Evolutionary conservation across 53 echinoderm and acorn worm genomes (phyloP).

Genomic region (Actinopyga echinites): DNA sequence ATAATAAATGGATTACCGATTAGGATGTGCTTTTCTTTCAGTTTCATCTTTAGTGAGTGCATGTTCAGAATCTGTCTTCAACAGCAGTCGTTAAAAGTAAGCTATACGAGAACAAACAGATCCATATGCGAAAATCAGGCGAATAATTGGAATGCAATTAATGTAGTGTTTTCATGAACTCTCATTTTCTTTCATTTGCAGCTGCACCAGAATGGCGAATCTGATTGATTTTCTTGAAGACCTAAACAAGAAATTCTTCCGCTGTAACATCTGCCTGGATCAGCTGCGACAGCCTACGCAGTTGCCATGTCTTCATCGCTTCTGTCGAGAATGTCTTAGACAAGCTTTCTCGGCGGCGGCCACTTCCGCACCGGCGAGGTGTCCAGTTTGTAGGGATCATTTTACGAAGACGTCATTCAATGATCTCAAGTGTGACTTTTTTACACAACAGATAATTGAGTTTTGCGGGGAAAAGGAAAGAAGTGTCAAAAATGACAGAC

Average conservation of each 20-base stretch:
- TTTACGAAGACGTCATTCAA: neutral
- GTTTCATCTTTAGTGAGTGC: too few relatives aligned
- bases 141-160: too few relatives aligned
- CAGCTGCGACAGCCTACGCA: neutral
- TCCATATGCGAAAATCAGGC: too few relatives aligned
- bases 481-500: neutral
- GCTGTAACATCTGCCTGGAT: constrained; percentile 14
- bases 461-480: neutral
- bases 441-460: constrained; percentile 1
- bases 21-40: too few relatives aligned
- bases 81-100: too few relatives aligned
- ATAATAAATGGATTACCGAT: too few relatives aligned
- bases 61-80: too few relatives aligned
- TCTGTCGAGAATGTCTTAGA: neutral
- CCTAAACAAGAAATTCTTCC: constrained; percentile 10
- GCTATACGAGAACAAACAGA: too few relatives aligned
- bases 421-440: neutral
- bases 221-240: constrained; percentile 22
- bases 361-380: neutral
- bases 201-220: neutral
- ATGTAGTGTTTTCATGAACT: too few relatives aligned
- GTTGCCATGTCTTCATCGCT: constrained; percentile 17
- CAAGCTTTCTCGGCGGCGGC: neutral
- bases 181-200: too few relatives aligned
- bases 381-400: constrained; percentile 11